Conservation (phyloP, 2,888 invertebrate genomes). For the Eucera pruinosa region DNA sequence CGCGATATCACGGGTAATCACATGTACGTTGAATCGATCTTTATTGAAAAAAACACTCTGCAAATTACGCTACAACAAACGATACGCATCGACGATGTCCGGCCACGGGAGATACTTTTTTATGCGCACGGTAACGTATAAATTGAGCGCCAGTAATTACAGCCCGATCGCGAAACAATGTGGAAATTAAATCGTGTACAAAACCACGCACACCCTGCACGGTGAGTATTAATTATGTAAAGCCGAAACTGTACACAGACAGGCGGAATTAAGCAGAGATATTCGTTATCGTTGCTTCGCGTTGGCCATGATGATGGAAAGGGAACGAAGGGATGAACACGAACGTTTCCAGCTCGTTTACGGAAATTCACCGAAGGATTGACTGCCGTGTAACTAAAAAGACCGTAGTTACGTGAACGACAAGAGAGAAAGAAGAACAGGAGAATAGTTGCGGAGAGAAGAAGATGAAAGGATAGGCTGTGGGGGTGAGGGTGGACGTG, state of each 20-base stretch:
- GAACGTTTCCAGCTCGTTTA: background rate
- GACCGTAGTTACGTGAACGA: conserved; percentile 44
- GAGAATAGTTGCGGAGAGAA: background rate
- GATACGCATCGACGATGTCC: background rate
- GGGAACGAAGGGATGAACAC: background rate
- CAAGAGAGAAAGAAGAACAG: background rate
- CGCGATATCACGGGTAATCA: conserved; percentile 40
- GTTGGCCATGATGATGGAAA: background rate
- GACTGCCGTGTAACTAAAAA: conserved; percentile 48
- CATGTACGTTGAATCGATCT: conserved; percentile 31
- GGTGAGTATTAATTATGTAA: conserved; percentile 39
- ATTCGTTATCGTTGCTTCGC: background rate
- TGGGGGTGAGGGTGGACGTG: conserved; percentile 3
- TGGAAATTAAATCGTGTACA: conserved; percentile 36
- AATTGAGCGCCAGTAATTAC: conserved; percentile 38
- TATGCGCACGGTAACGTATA: background rate
- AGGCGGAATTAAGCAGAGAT: conserved; percentile 25
- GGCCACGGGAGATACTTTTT: background rate
- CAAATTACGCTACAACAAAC: conserved; percentile 29
- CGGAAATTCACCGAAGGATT: conserved; percentile 47
- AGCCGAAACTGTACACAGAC: background rate
- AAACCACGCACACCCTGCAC: background rate
- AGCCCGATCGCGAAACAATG: conserved; percentile 15
- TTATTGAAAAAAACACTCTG: conserved; percentile 7
- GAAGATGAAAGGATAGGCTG: background rate